These are phyloP conservation scores for Latrodectus hesperus DNA, from an alignment of 2,888 invertebrate genomes.

Conservation along the genomic window DNA sequence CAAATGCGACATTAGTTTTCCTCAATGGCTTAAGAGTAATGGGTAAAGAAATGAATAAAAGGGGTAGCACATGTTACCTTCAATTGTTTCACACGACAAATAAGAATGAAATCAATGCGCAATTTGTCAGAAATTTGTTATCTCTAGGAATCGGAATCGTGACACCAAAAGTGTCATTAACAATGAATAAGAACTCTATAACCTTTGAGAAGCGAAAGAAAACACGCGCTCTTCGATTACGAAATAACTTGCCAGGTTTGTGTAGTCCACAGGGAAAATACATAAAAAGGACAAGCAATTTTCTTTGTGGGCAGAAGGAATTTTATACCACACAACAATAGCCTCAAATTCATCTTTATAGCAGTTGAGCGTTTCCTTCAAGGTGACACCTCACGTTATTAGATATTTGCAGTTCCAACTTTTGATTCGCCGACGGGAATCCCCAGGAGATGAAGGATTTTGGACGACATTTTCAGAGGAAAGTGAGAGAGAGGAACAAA, in stretches of 20 bases:
- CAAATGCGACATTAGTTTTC: too few relatives aligned
- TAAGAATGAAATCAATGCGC: too few relatives aligned
- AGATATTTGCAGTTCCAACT: not conserved
- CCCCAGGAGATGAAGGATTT: not conserved
- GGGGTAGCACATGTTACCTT: too few relatives aligned
- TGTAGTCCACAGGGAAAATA: not conserved
- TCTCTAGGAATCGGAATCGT: too few relatives aligned
- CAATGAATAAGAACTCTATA: conserved; percentile 3
- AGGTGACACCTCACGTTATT: not conserved
- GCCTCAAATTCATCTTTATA: conserved; percentile 2
- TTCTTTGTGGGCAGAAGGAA: not conserved
- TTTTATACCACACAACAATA: conserved; percentile 3
- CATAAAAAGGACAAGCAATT: conserved; percentile 3
- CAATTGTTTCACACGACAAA: too few relatives aligned
- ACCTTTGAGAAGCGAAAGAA: not conserved
- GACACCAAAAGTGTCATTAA: not conserved
- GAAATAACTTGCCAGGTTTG: not conserved
- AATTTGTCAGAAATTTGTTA: too few relatives aligned
- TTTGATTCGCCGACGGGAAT: conserved; percentile 5
- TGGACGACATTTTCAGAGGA: not conserved
- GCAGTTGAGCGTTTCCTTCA: not conserved
- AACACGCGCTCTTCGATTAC: not conserved
- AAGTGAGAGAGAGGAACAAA: not conserved
- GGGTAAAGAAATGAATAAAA: too few relatives aligned
- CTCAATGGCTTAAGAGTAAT: too few relatives aligned